Base-by-base conservation (phyloP, 2,797 vertebrate genomes). In the Sebastes vulpes region DNA sequence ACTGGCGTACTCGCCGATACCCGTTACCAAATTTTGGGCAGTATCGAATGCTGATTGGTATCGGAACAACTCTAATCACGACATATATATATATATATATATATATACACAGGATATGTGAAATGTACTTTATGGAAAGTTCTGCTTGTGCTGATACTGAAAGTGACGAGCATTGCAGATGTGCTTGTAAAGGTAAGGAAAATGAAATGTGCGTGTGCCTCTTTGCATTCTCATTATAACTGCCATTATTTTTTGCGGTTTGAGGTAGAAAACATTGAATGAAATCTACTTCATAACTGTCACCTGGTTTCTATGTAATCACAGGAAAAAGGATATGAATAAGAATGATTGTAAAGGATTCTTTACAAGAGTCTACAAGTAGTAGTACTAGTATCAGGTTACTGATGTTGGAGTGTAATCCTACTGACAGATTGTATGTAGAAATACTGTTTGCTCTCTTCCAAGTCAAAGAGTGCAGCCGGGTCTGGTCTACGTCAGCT, bases 401-500 rank as follows among this genome's bases (percentile, higher is more conserved):
- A n/a, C 21, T 72, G 48, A 68, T 58, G 64, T 21, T 72, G 11
- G 48, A 18, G n/a, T 46, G 5, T 32, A 65, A 56, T 48, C 56
- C 53, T n/a, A 1, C 20, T 42, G 69, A 68, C 60, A 46, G 56
- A 65, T 58, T 29, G 38, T 28, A 65, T 69, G 75, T 64, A 78
- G 78, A 68, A 70, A 70, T 73, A 58, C 69, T 29, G 67, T 26
- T 70, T 28, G 64, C 32, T 50, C 65, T 75, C 28, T 61, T 42
- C 16, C 14, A 9, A 65, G 29, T 60, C 64, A 29, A 58, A 59
- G 67, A 35, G 61, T 54, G 42, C 16, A 12, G 71, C 25, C 9
- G 18, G 54, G 67, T 77, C 84, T 91, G 88, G 65, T 82, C 67
- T 84, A 2, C 46, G 32, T 93, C 87, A 77, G 76, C 73, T 88